phyloP scores from a whole-genome alignment of 2,888 invertebrate genomes.

The Julus scanicus region DNA sequence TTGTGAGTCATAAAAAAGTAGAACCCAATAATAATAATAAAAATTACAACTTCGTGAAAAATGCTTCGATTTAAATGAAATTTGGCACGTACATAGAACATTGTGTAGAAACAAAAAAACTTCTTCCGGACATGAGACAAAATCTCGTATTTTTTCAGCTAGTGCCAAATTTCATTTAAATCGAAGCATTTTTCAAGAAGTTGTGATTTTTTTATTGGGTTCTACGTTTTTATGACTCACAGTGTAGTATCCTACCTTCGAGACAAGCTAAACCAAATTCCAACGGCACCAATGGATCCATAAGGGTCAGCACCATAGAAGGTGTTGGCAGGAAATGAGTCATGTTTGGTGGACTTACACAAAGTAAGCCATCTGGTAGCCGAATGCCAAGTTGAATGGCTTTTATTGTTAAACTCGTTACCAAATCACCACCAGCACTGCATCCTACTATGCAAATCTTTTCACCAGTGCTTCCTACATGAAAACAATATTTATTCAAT shows the following conservation, averaged over 20 bases:
- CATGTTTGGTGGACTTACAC: constrained; percentile 89
- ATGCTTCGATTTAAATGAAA: too few species aligned
- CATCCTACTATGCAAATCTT: constrained; percentile 77
- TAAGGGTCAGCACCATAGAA: constrained; percentile 86
- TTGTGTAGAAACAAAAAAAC: constrained; percentile 63
- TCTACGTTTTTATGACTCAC: too few species aligned
- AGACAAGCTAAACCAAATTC: constrained; percentile 90
- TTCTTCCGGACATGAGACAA: too few species aligned
- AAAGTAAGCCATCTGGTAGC: constrained; percentile 86
- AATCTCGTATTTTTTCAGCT: too few species aligned
- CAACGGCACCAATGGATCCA: constrained; percentile 95
- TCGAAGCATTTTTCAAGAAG: too few species aligned
- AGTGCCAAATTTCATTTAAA: too few species aligned
- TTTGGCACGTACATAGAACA: too few species aligned
- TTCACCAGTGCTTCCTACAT: constrained; percentile 70
- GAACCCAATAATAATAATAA: too few species aligned
- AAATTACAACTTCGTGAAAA: too few species aligned
- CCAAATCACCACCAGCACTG: constrained; percentile 95
- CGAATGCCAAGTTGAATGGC: constrained; percentile 81
- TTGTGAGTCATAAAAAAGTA: too few species aligned
- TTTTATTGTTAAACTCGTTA: constrained; percentile 81
- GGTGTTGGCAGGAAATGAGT: constrained; percentile 93
- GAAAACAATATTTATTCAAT: too few species aligned
- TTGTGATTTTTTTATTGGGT: too few species aligned
- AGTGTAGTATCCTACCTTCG: constrained; percentile 77